These are phyloP conservation scores for Hexactinellida sp. DNA, from an alignment of 37 sponge, comb jelly and placozoan genomes.

Conservation along the genomic window DNA sequence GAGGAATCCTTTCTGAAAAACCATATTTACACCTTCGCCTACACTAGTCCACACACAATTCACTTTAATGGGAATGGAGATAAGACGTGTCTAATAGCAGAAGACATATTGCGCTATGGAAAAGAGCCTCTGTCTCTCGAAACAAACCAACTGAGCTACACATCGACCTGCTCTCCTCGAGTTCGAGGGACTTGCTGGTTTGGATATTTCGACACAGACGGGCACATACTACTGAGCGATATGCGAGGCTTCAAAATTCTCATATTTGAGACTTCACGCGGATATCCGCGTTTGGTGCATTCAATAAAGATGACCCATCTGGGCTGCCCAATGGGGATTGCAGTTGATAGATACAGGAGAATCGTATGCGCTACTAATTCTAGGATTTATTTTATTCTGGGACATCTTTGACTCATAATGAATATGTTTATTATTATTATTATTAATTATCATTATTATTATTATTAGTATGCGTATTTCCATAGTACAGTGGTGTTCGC, in stretches of 20 bases:
- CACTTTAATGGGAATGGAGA: not conserved
- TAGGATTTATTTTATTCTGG: not conserved
- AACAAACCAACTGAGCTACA: not conserved
- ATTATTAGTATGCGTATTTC: too few relatives aligned
- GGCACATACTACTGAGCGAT: not conserved
- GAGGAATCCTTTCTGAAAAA: not conserved
- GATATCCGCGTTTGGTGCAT: not conserved
- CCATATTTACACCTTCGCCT: not conserved
- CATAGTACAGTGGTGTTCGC: too few relatives aligned
- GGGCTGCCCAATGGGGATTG: not conserved
- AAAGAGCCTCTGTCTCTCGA: not conserved
- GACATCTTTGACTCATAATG: not conserved
- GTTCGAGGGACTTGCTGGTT: not conserved
- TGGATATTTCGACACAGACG: not conserved
- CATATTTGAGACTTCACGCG: not conserved
- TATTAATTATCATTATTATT: too few relatives aligned
- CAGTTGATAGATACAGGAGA: not conserved
- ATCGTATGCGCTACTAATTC: not conserved
- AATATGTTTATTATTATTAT: too few relatives aligned
- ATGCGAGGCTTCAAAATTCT: not conserved
- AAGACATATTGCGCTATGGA: not conserved
- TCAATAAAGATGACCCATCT: not conserved
- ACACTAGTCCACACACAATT: not conserved
- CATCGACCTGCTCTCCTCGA: not conserved
- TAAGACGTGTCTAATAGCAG: not conserved